phyloP scores from a whole-genome alignment of 2,797 vertebrate species.

The Pelodytes ibericus region DNA sequence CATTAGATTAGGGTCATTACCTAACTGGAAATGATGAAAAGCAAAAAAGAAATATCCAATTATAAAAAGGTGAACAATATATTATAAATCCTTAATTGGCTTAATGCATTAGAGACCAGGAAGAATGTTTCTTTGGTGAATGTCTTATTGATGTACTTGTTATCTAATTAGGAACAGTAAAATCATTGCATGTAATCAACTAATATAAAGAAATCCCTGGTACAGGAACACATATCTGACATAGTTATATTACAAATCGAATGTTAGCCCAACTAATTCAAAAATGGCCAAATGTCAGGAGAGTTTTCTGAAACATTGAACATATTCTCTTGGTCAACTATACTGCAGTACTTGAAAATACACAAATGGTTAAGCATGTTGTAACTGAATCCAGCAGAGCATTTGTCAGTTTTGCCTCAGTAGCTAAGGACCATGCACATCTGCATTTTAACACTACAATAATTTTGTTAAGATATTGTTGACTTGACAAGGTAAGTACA shows the following conservation, averaged over 20 bases:
- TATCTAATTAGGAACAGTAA: neutral
- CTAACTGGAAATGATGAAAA: slow-evolving; percentile 16
- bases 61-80: slow-evolving; percentile 24
- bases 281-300: too few species aligned
- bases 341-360: too few species aligned
- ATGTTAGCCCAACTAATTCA: too few species aligned
- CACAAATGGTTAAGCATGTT: too few species aligned
- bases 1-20: slow-evolving; percentile 32
- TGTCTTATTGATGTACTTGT: neutral
- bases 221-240: neutral
- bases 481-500: too few species aligned
- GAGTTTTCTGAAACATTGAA: too few species aligned
- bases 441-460: too few species aligned
- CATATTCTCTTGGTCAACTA: too few species aligned
- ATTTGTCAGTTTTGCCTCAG: too few species aligned
- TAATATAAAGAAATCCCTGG: neutral
- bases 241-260: neutral
- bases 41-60: slow-evolving; percentile 3
- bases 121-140: slow-evolving; percentile 12
- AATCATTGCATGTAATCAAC: slow-evolving; percentile 12
- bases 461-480: too few species aligned
- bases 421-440: too few species aligned
- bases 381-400: too few species aligned
- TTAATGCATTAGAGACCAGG: slow-evolving; percentile 14
- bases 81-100: slow-evolving; percentile 4